Evolutionary conservation across 2,888 invertebrate genomes (phyloP), one percentile per base, ranked within the genome.

Genomic region (Pseudococcus viburni): DNA sequence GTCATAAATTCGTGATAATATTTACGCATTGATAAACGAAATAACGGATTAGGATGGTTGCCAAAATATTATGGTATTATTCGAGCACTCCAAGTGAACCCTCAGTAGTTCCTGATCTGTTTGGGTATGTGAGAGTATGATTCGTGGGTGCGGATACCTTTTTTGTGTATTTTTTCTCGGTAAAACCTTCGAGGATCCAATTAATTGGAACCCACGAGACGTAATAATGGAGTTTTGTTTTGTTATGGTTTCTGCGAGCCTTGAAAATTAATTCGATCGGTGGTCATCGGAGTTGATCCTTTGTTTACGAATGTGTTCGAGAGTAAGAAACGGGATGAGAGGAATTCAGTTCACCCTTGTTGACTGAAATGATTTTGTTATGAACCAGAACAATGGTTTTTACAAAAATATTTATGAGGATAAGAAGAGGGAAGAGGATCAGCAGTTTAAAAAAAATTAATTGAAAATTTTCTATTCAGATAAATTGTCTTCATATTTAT

Each of bases 1-100:
- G 12, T 26, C 68, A 15, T 73, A 73, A 33, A 73, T 33, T 22
- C 68, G 33, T 33, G 26, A 2, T 73, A 33, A 73, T 73, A 73
- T 33, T 59, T 59, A 19, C 9, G n/a, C 8, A 19, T 73, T 22
- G 68, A 73, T 11, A 33, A 33, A 33, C 3, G 26, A 33, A 73
- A 33, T 73, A 26, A 73, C 33, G 68, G 68, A 73, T 73, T 73
- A 73, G 68, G 33, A 73, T 15, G 12, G 11, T 4, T 73, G 68
- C 68, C 68, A 73, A 73, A n/a, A 73, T 73, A 59, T 33, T 12
- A 15, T 26, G 12, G 9, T 1, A n/a, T 55, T 15, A 55, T 55
- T 55, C 15, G 59, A 19, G 59, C 19, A 33, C 26, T 33, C 1
- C 26, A 2, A 1, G 59, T 19, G 59, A 59, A 19, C 19, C 19